These are phyloP conservation scores for Entomobrya multifasciata DNA, from an alignment of 2,888 invertebrate species.

Conservation along the genomic window DNA sequence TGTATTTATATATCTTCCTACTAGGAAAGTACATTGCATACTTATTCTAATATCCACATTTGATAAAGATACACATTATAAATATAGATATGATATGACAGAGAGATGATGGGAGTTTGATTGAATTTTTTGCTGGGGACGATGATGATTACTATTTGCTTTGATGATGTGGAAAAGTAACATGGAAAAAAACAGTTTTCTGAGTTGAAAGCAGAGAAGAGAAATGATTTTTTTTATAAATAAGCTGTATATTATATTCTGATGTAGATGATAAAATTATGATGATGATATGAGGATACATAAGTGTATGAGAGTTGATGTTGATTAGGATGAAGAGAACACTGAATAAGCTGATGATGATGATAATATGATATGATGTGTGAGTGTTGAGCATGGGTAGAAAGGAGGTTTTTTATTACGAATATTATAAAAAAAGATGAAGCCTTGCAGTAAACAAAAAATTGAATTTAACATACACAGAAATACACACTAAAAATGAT, in stretches of 20 bases:
- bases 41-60: not conserved
- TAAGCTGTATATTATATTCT: conserved; percentile 35
- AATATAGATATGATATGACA: not conserved
- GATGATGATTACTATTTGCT: conserved; percentile 30
- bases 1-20: conserved; percentile 27
- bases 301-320: conserved; percentile 14
- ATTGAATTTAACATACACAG: no score
- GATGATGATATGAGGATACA: conserved; percentile 40
- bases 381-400: conserved; percentile 30
- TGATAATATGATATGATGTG: conserved; percentile 28
- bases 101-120: conserved; percentile 21
- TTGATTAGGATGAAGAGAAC: conserved; percentile 34
- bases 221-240: conserved; percentile 19
- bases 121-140: conserved; percentile 25
- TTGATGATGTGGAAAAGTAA: conserved; percentile 42
- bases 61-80: conserved; percentile 24
- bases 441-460: no score
- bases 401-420: conserved; percentile 52
- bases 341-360: conserved; percentile 11
- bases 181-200: conserved; percentile 39
- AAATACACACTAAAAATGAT: conserved; percentile 43
- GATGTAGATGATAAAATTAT: conserved; percentile 44
- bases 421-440: conserved; percentile 16
- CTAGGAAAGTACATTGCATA: conserved; percentile 28
- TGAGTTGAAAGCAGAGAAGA: not conserved